A percentile compares a stretch with the other conserved stretches of the same genome.
Evolutionary conservation across 2,113 vertebrate species (phyloP).

Genomic region (Tichodroma muraria): DNA sequence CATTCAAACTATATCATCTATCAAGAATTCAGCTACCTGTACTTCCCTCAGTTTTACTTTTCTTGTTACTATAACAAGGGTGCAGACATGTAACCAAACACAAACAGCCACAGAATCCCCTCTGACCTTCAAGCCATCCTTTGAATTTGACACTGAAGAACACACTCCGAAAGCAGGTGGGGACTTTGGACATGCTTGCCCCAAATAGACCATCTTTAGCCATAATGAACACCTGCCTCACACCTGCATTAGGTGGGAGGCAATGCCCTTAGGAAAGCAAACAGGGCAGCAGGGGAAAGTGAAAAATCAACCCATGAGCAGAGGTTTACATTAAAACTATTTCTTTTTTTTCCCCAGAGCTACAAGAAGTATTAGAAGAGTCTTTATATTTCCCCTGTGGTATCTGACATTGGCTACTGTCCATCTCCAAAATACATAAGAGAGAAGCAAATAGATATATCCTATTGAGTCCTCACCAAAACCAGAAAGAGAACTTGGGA

Average conservation of each 20-base stretch:
- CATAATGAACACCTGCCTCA: constrained; percentile 4
- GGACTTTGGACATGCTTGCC: not conserved
- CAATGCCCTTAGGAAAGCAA: constrained; percentile 9
- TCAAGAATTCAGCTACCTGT: not conserved
- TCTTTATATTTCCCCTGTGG: not conserved
- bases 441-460: not conserved
- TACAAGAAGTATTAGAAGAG: not conserved
- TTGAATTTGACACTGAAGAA: not conserved
- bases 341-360: not conserved
- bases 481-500: not conserved
- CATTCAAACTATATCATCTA: not conserved
- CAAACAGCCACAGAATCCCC: not conserved
- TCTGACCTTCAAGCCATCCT: not conserved
- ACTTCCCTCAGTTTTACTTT: not conserved
- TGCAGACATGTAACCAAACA: not conserved
- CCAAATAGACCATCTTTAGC: not conserved
- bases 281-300: not conserved
- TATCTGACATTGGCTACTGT: not conserved
- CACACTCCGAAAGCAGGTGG: not conserved
- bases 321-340: not conserved
- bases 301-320: not conserved
- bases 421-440: not conserved
- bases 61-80: not conserved
- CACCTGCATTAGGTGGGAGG: constrained; percentile 29
- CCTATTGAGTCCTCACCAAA: not conserved